Evolutionary conservation across 2,888 invertebrate species (phyloP), one percentile per base, ranked within the genome.

Genomic region (Megalurothrips usitatus): DNA sequence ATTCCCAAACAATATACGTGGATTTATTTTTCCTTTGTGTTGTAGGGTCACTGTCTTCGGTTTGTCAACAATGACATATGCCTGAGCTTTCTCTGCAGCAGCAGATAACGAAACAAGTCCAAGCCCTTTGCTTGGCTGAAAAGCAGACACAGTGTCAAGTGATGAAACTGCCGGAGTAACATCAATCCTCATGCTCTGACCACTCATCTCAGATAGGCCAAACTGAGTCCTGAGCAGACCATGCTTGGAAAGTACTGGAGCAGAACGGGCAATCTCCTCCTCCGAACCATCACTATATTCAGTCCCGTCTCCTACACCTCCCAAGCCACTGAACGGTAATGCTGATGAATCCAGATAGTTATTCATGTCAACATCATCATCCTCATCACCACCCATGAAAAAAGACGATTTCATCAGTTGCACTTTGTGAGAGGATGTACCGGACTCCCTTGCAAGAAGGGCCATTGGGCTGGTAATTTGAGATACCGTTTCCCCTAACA

Each of bases 361-460:
- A 80, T 80, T 79, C 26, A 80, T 81, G 43, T 81, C 80, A 81
- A 80, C 82, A 79, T 83, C 83, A 58, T 80, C 82, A 43, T 82
- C 81, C 26, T 83, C 87, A 68, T 85, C 85, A 58, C 87, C 87
- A 26, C 86, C 86, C 1, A 89, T 89, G 84, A 92, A 95, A 80
- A 95, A 90, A 0, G 93, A 94, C 0, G 94, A 94, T 86, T 95
- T 95, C 95, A 95, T 95, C 0, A 94, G 88, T 85, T 95, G 95
- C 49, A 95, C 89, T 84, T 91, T 91, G 84, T 93, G 92, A 23
- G 92, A 89, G 83, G 91, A 91, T 0, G 91, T 88, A 63, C 92
- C 90, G 80, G 91, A 89, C n/a, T 92, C 87, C 0, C 90, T 88
- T 0, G 92, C 92, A 82, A 92, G 85, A 79, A 90, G 89, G 1